Base-by-base conservation (phyloP, 2,888 invertebrate species). In the Noctua comes region DNA sequence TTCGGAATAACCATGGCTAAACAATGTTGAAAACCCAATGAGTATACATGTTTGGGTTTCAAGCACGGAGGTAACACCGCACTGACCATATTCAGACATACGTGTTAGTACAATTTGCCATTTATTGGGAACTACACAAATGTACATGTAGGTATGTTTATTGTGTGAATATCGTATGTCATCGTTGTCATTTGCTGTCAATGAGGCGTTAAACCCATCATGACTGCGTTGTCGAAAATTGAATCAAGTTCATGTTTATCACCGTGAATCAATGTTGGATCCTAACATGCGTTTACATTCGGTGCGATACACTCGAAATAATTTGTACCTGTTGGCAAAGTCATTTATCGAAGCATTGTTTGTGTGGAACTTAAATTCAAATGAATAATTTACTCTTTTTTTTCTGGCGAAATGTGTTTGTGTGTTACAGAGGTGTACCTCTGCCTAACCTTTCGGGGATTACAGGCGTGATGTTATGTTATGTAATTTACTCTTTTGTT, bases 161-260 rank as follows among this genome's bases (percentile, higher is more conserved):
- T 80, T 73, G 64, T 80, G 82, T 74, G 74, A 74, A 77, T 77
- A 77, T 74, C 31, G 68, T 72, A 79, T 73, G 85, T 82, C 82
- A 85, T 72, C 82, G 68, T 71, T 82, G 79, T 82, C 66, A 70
- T 73, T 76, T 48, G 79, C 73, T 64, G 75, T 36, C 85, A 81
- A 62, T 77, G 85, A 77, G 77, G 81, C 83, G 64, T 68, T 73
- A 80, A 77, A 64, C 46, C 70, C n/a, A 36, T 82, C 79, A 68
- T 82, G 78, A 84, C 66, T 73, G 76, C 81, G 66, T 72, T 65
- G 74, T 70, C 59, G 73, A 36, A 79, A 68, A 76, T 80, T 76
- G 59, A 27, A 51, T 51, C 54, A 54, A 65, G 51, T 74, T 77
- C 40, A 46, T 71, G 70, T 73, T 83, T 64, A 66, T 76, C 57